Base-by-base conservation (phyloP, 1,140 invertebrate genomes). In the Wiebesia pumilae region DNA sequence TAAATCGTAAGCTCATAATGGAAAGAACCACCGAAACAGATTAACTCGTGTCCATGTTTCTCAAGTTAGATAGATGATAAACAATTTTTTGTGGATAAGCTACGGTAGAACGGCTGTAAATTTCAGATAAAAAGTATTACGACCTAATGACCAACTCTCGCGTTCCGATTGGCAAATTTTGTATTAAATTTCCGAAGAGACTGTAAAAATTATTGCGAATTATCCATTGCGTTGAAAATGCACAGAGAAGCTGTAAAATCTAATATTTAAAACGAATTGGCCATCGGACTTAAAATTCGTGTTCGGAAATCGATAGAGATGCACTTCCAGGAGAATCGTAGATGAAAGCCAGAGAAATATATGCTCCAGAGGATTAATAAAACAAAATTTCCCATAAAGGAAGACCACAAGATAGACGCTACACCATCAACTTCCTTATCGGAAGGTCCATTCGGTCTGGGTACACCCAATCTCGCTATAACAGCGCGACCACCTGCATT, bases 401-500 rank as follows among this genome's bases (percentile, higher is more conserved):
- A 27, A 62, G 40, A 12, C 14, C 30, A 33, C 38, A 12, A 47
- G 67, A 35, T 21, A 40, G n/a, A 71, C 3, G 24, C 19, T 40
- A 65, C 3, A 38, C 12, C 71, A 75, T 43, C 21, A 43, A 43
- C 21, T 51, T 33, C 65, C 62, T 82, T 82, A 82, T 82, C 81
- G 51, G 62, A 71, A 16, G 21, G 54, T 78, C 33, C 24, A 38
- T 30, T 67, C n/a, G 58, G 33, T 58, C 33, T 67, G 35, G 14
- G 62, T 78, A 51, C 35, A 75, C n/a, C 81, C 43, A 69, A 83
- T 83, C 81, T 73, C 6, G 43, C 19, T 27, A 30, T n/a, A 38
- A 35, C 21, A 14, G 62, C 69, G 69, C 81, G 47, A 77, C 38
- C 83, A 84, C 38, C 54, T 78, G 83, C 83, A 84, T 43, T 84